phyloP scores from a whole-genome alignment of 2,797 vertebrate species.

The Cossypha niveicapilla region DNA sequence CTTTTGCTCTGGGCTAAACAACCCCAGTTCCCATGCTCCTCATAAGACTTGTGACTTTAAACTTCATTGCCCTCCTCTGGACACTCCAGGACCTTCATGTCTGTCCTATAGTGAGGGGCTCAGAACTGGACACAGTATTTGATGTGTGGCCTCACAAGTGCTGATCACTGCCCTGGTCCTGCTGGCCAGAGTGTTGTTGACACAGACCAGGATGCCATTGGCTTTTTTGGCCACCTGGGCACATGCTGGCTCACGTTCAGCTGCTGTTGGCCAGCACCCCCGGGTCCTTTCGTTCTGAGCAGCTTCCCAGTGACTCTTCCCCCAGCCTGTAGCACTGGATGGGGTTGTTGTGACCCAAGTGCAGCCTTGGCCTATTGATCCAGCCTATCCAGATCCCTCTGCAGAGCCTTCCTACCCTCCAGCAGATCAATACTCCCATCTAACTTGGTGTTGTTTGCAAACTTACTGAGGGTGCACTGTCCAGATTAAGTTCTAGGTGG shows the following conservation, averaged over 20 bases:
- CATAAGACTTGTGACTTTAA: neutral
- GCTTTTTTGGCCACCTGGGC: too few species aligned
- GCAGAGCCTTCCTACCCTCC: neutral
- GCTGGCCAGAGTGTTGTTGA: neutral
- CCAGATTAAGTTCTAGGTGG: neutral
- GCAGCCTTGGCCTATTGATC: neutral
- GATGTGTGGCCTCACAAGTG: neutral
- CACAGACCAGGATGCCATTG: neutral
- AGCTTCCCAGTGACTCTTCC: neutral
- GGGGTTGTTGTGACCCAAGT: neutral
- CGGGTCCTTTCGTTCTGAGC: neutral
- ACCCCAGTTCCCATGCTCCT: neutral
- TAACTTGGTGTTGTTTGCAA: neutral
- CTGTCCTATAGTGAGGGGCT: neutral
- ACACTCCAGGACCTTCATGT: neutral
- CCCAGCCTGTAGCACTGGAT: neutral
- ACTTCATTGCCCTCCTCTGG: neutral
- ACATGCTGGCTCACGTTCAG: neutral
- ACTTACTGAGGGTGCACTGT: neutral
- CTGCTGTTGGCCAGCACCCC: neutral
- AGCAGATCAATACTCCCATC: neutral
- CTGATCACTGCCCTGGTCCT: neutral
- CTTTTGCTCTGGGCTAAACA: neutral
- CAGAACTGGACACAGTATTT: neutral
- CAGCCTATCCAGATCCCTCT: neutral